These are phyloP conservation scores for Chionis minor DNA, from an alignment of 2,113 vertebrate species.

Conservation along the genomic window DNA sequence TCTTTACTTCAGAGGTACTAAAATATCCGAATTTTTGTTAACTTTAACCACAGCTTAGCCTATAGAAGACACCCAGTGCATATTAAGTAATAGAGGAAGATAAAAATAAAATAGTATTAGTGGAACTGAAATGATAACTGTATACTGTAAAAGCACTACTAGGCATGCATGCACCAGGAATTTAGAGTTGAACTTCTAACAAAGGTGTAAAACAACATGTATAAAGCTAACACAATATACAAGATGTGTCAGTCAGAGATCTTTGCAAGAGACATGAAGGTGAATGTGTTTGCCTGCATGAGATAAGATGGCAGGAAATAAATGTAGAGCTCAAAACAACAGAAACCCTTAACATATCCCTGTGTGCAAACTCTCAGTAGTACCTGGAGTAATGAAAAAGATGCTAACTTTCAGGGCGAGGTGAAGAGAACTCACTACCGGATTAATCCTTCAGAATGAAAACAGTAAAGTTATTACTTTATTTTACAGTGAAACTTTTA, in stretches of 20 bases:
- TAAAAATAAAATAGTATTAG: not conserved
- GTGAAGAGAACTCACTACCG: not conserved
- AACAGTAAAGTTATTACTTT: not conserved
- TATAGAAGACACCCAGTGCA: not conserved
- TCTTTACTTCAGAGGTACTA: not conserved
- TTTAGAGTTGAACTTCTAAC: not conserved
- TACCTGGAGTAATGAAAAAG: not conserved
- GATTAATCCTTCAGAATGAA: not conserved
- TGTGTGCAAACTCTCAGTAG: not conserved
- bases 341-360: rapidly evolving
- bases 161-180: not conserved
- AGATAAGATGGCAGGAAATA: not conserved
- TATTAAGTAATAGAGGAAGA: not conserved
- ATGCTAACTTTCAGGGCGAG: not conserved
- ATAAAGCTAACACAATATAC: not conserved
- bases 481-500: not conserved
- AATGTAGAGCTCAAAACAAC: not conserved
- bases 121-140: not conserved
- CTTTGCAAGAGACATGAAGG: not conserved
- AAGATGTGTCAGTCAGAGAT: not conserved
- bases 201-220: not conserved
- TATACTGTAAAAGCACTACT: not conserved
- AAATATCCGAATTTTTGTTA: not conserved
- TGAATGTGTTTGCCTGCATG: not conserved
- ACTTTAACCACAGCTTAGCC: not conserved